A percentile compares a stretch with the other conserved stretches of the same genome.
Conservation (phyloP, 2,113 vertebrate genomes). For the Caloenas nicobarica region DNA sequence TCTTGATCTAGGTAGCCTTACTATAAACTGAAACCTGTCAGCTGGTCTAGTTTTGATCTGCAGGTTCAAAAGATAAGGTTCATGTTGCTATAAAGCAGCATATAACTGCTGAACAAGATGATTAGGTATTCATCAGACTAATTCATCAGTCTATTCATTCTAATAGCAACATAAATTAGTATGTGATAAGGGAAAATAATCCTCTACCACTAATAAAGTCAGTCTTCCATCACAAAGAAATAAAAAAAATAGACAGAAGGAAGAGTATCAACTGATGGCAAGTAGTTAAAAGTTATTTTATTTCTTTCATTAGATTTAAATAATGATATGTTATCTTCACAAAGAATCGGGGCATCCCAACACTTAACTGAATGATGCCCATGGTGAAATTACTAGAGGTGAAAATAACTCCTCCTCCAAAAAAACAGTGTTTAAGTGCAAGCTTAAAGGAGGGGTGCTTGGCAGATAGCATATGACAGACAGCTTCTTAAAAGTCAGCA, state of each 20-base stretch:
- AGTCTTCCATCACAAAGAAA: not conserved
- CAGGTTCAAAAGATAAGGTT: not conserved
- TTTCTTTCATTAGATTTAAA: not conserved
- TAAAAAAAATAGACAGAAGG: not conserved
- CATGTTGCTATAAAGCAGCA: not conserved
- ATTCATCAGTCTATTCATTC: not conserved
- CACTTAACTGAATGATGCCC: fast-evolving
- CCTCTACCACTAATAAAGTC: not conserved
- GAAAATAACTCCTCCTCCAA: not conserved
- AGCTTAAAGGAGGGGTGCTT: not conserved
- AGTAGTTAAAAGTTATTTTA: not conserved
- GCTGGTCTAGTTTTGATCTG: not conserved
- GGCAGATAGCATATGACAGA: not conserved
- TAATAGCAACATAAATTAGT: not conserved
- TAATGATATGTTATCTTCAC: not conserved
- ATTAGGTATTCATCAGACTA: not conserved
- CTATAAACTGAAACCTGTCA: not conserved
- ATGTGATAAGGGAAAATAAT: not conserved
- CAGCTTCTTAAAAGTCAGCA: not conserved
- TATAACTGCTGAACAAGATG: not conserved
- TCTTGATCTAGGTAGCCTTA: not conserved
- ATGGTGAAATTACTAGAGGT: not conserved
- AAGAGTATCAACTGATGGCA: not conserved
- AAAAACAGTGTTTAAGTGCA: not conserved
- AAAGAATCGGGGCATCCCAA: not conserved